Evolutionary conservation across 2,113 vertebrate genomes (phyloP), one percentile per base, ranked within the genome.

Genomic region (Emberiza fucata): DNA sequence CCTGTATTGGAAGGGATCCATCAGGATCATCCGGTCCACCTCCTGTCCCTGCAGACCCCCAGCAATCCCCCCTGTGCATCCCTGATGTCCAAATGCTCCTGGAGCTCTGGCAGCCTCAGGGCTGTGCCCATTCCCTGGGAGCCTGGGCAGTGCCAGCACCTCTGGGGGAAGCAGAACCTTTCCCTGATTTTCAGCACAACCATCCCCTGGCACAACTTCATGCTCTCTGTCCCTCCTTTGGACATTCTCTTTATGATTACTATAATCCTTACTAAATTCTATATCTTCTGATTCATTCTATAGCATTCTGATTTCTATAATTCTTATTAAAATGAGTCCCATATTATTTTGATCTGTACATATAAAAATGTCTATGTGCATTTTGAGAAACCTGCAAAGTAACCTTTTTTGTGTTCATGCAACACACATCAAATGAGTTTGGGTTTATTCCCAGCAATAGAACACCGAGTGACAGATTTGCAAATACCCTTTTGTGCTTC

Each of bases 101-200:
- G 53, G 61, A 68, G 39, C 53, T 81, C 18, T 7, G 51, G 76
- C 59, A 88, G 59, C 59, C 53, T 60, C 4, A 2, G 51, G 33
- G 39, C 53, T 0, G 24, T 10, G 61, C 4, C 54, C 70, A 47
- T 66, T 48, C n/a, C 70, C 79, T 60, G 69, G 53, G 12, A 81
- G 69, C 45, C 69, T 40, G 70, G 28, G 9, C 86, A 89, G 45
- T 29, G 78, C 69, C 70, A 10, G 44, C 28, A 29, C 42, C 39
- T 47, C 24, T 33, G 60, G 24, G 54, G 45, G 14, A 12, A 40
- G 37, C 37, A 8, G 13, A 53, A 18, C 24, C 61, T 75, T 11
- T 4, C 5, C 6, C 45, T 68, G 28, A 3, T 8, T 1, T 40
- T 0, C 61, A 47, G 0, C n/a, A 5, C 18, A 7, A 18, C 7